Percentiles rank a stretch among this genome's conserved stretches.
These are phyloP conservation scores for Bombus fervidus DNA, from an alignment of 1,140 invertebrate species.

Conservation along the genomic window DNA sequence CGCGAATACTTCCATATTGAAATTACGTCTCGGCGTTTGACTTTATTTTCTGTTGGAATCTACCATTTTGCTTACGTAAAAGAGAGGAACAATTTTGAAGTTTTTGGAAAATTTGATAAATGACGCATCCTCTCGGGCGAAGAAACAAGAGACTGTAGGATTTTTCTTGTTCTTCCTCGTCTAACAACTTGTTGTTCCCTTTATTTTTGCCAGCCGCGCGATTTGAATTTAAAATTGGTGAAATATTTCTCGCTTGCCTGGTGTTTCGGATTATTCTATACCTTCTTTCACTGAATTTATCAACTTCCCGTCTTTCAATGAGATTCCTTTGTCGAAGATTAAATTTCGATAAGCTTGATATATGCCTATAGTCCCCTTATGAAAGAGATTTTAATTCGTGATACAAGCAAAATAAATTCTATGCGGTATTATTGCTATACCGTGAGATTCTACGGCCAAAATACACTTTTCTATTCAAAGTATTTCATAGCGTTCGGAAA, in stretches of 20 bases:
- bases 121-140: accelerated
- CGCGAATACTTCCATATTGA: too few relatives aligned
- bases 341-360: neutral
- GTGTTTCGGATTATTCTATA: neutral
- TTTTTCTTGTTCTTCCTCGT: neutral
- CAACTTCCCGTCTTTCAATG: neutral
- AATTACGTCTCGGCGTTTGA: neutral
- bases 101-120: neutral
- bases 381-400: neutral
- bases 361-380: neutral
- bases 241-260: neutral
- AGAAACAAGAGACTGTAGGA: too few relatives aligned
- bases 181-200: neutral
- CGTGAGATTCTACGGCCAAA: neutral
- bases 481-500: too few relatives aligned
- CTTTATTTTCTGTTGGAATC: too few relatives aligned
- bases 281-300: neutral
- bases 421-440: neutral
- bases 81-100: neutral
- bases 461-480: neutral
- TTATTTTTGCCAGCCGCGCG: too few relatives aligned
- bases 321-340: neutral
- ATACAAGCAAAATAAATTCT: neutral
- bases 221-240: neutral
- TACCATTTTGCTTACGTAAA: neutral